These are phyloP conservation scores for Sicus ferrugineus DNA, from an alignment of 2,888 invertebrate genomes.

Conservation along the genomic window DNA sequence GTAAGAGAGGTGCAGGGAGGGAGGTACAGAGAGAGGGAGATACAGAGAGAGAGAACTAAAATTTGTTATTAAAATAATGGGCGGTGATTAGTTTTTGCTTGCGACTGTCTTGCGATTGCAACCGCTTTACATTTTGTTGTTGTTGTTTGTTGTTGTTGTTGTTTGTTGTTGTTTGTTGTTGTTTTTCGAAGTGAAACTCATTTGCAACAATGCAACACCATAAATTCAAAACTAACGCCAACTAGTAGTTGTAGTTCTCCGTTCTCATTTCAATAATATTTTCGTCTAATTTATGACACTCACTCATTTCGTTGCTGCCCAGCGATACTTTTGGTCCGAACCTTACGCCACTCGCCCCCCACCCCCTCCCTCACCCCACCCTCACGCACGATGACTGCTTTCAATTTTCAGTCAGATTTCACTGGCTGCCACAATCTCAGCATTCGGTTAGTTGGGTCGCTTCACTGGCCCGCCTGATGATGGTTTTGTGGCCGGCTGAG, in stretches of 20 bases:
- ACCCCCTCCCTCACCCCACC: not conserved
- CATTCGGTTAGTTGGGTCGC: too few relatives aligned
- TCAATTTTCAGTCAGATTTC: too few relatives aligned
- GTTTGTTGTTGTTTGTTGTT: not conserved
- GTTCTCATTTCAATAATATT: slow-evolving; percentile 1
- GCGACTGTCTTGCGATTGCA: not conserved
- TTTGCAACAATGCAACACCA: slow-evolving; percentile 4
- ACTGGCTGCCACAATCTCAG: too few relatives aligned
- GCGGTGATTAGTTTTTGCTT: slow-evolving; percentile 24
- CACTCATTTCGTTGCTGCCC: not conserved
- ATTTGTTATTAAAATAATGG: slow-evolving; percentile 18
- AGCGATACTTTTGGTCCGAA: too few relatives aligned
- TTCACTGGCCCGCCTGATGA: not conserved
- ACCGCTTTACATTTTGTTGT: not conserved
- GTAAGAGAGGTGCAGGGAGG: not conserved
- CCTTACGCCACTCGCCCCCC: not conserved
- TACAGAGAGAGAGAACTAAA: not conserved
- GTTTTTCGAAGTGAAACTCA: not conserved
- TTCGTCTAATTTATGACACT: slow-evolving; percentile 5
- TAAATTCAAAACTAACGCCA: not conserved
- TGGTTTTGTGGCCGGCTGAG: not conserved
- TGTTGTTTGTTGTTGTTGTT: not conserved
- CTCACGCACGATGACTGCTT: not conserved
- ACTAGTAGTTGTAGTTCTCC: not conserved
- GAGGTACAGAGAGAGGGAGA: not conserved